Conservation (phyloP, 2,113 vertebrate genomes). For the Rutilus rutilus region DNA sequence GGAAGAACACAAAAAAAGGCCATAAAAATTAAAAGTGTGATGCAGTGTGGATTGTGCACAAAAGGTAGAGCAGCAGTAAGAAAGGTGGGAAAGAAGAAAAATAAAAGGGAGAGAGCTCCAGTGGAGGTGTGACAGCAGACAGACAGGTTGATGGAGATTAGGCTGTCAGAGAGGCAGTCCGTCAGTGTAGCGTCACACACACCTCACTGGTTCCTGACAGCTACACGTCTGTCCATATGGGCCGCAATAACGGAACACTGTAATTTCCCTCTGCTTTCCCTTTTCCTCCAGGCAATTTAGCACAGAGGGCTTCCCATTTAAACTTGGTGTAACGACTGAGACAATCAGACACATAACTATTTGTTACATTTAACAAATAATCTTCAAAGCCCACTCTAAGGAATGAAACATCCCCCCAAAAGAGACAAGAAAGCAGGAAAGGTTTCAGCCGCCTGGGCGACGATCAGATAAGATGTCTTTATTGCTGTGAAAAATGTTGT, state of each 20-base stretch:
- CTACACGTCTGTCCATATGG: conserved; percentile 48
- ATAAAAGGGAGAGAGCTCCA: conserved; percentile 13
- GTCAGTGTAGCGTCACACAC: conserved; percentile 58
- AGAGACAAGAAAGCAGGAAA: no score
- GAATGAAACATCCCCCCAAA: no score
- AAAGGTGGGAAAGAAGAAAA: conserved; percentile 56
- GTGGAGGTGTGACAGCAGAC: conserved; percentile 30
- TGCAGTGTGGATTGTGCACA: conserved; percentile 15
- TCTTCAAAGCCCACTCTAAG: no score
- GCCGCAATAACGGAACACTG: conserved; percentile 49
- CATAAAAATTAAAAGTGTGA: not conserved
- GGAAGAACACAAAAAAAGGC: not conserved
- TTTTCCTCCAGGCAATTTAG: conserved; percentile 51
- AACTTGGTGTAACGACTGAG: not conserved
- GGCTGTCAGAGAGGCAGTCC: conserved; percentile 46
- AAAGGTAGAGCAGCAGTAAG: conserved; percentile 21
- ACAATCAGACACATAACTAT: no score
- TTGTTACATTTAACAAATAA: no score
- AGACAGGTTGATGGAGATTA: conserved; percentile 58
- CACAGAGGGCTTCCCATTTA: conserved; percentile 31
- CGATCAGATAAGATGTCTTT: no score
- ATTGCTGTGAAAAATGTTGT: no score
- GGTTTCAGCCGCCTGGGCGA: no score
- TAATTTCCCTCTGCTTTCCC: conserved; percentile 35
- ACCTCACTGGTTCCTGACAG: conserved; percentile 58